Percentiles rank a stretch among this genome's conserved stretches.
Evolutionary conservation across 2,113 vertebrate genomes (phyloP).

Genomic region (Phasianus colchicus): DNA sequence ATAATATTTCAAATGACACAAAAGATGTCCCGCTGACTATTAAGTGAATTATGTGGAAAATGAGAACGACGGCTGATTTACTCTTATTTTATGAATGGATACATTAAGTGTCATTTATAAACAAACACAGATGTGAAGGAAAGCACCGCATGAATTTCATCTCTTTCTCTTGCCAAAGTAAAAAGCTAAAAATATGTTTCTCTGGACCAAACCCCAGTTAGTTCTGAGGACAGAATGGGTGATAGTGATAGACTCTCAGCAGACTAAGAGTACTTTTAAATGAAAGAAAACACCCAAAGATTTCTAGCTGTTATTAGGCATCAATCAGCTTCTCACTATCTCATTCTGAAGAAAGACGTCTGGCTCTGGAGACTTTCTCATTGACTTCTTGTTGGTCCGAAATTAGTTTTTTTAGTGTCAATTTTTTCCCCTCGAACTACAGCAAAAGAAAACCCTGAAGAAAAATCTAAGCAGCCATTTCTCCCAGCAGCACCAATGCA

Average conservation of each 20-base stretch:
- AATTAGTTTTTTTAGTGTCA: background rate
- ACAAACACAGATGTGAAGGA: constrained; percentile 41
- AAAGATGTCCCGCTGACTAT: background rate
- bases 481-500: background rate
- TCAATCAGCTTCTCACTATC: background rate
- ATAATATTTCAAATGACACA: background rate
- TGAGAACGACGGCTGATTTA: background rate
- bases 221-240: constrained; percentile 1
- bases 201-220: constrained; percentile 29
- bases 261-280: background rate
- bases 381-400: background rate
- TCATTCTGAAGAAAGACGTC: background rate
- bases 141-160: constrained; percentile 12
- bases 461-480: background rate
- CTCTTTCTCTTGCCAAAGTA: background rate
- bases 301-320: background rate
- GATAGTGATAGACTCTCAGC: background rate
- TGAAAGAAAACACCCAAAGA: background rate
- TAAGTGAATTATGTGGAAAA: constrained; percentile 31
- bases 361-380: background rate
- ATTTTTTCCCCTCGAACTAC: background rate
- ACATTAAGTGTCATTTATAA: constrained; percentile 22
- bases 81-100: constrained; percentile 32
- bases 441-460: background rate
- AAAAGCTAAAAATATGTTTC: constrained; percentile 39